phyloP scores from a whole-genome alignment of 2,797 vertebrate species.

The Pseudomugil tenellus region DNA sequence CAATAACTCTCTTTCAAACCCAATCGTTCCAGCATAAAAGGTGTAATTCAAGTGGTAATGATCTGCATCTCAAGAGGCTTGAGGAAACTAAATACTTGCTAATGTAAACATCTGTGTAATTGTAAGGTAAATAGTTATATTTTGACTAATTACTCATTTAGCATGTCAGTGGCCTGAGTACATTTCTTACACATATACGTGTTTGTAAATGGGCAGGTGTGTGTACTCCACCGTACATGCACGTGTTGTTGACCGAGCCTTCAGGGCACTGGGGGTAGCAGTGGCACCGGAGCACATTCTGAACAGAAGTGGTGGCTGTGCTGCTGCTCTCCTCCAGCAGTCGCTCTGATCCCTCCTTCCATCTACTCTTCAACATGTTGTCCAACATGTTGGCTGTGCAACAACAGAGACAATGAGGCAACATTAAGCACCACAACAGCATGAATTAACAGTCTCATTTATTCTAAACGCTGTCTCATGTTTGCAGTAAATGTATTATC shows the following conservation, averaged over 20 bases:
- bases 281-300: conserved; percentile 88
- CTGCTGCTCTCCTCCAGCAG: conserved; percentile 82
- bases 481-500: too few relatives aligned
- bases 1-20: background rate
- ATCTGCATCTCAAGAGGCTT: conserved; percentile 4
- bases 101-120: conserved; percentile 23
- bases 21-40: background rate
- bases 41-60: conserved; percentile 2
- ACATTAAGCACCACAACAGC: background rate
- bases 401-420: conserved; percentile 2
- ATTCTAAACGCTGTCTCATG: too few relatives aligned
- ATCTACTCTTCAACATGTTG: conserved; percentile 89
- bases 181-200: background rate
- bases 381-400: conserved; percentile 84
- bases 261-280: conserved; percentile 95
- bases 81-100: conserved; percentile 19
- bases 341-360: conserved; percentile 84
- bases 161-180: conserved; percentile 4
- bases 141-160: conserved; percentile 1
- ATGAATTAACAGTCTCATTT: background rate
- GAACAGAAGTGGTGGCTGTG: conserved; percentile 75
- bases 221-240: conserved; percentile 84
- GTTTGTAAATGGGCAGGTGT: background rate
- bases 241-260: conserved; percentile 92
- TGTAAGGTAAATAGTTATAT: conserved; percentile 24